Evolutionary conservation across 2,113 vertebrate genomes (phyloP), one percentile per base, ranked within the genome.

Genomic region (Daphoenositta chrysoptera): DNA sequence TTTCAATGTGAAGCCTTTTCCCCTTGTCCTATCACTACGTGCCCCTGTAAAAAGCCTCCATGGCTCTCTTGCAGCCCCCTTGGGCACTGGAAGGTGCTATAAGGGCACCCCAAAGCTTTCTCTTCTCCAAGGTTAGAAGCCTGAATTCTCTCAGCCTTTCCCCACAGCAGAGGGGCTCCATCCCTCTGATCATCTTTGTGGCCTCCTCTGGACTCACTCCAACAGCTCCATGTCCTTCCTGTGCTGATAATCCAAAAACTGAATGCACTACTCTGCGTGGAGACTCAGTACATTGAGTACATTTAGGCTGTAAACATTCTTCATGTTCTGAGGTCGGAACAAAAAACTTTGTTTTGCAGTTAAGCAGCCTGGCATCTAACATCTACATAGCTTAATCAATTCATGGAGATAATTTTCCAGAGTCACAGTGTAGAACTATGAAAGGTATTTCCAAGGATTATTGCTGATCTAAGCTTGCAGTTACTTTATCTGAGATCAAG

Each of bases 381-480:
- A 71, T 57, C 57, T 88, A 61, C 33, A 45, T 85, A 91, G 8
- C 33, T 71, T 79, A 73, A 96, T 93, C n/a, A 93, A n/a, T 83
- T 93, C 17, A 63, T 85, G 35, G 92, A 48, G 56, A 37, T 87
- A 42, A 21, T 91, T 96, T 95, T 81, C 61, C 66, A 85, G 85
- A 76, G 48, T 80, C 96, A 30, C 81, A 87, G 48, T 28, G 45
- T 53, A 79, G 39, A 83, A 48, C 27, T 40, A 47, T 54, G 47
- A 79, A 89, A 75, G 24, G 30, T 84, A 27, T 89, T 95, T 88
- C 71, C 45, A 69, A 87, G 80, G 65, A 92, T 94, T 93, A 57
- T 17, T 56, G 56, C 66, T 95, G 75, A 92, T 93, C 30, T 87
- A 96, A 96, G 39, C 42, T 87, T 96, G 79, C 72, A 24, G 21